Conservation (phyloP, 2,888 invertebrate species). For the Conus canariensis region DNA sequence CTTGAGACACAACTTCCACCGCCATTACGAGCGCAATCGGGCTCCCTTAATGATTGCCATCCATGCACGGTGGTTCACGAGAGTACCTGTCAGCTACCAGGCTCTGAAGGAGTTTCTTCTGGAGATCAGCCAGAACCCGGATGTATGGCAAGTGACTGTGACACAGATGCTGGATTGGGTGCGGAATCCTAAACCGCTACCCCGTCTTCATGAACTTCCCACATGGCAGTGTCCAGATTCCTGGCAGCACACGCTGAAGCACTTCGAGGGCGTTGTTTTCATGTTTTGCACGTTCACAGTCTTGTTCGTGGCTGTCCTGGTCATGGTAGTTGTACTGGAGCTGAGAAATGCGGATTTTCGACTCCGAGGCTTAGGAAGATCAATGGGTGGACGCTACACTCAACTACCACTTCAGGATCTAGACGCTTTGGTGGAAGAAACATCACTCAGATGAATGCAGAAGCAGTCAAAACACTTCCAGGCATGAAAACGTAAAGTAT, state of each 20-base stretch:
- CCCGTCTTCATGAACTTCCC: slow-evolving; percentile 41
- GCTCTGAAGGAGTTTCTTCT: slow-evolving; percentile 55
- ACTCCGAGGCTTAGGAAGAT: background rate
- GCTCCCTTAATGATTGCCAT: slow-evolving; percentile 91
- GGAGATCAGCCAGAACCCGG: slow-evolving; percentile 53
- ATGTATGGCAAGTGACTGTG: slow-evolving; percentile 58
- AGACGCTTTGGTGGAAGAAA: background rate
- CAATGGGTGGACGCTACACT: background rate
- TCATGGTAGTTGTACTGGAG: background rate
- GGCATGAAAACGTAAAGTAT: too few relatives aligned
- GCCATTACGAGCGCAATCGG: slow-evolving; percentile 83
- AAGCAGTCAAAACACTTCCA: too few relatives aligned
- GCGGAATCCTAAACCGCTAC: slow-evolving; percentile 51
- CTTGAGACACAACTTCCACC: slow-evolving; percentile 87
- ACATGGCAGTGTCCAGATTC: slow-evolving; percentile 48
- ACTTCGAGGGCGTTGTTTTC: background rate
- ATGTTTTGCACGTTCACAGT: background rate
- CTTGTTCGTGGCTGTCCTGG: background rate
- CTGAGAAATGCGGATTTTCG: background rate
- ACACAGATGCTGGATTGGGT: slow-evolving; percentile 61
- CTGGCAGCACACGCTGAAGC: background rate
- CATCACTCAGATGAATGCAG: background rate
- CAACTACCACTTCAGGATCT: background rate
- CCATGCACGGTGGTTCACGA: slow-evolving; percentile 87
- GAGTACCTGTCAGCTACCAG: slow-evolving; percentile 50